Evolutionary conservation across 2,797 vertebrate species (phyloP).

Genomic region (Enteromius thamalakanensis): DNA sequence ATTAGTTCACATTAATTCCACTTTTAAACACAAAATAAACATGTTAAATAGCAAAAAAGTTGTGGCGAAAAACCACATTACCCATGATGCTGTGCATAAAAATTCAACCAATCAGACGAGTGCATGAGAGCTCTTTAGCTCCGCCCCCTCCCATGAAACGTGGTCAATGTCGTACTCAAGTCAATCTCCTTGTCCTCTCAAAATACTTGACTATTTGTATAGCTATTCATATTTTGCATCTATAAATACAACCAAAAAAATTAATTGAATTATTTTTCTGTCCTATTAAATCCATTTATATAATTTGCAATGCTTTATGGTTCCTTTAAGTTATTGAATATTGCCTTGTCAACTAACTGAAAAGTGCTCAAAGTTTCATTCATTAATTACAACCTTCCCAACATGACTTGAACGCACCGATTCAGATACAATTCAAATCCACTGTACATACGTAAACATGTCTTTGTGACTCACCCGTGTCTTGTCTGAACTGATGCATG

Average conservation of each 20-base stretch:
- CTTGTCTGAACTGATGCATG: conserved; percentile 97
- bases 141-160: too few relatives aligned
- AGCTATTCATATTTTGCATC: not conserved
- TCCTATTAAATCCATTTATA: too few relatives aligned
- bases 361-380: too few relatives aligned
- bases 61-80: not conserved
- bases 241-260: not conserved
- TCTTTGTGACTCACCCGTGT: conserved; percentile 85
- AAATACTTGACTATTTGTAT: too few relatives aligned
- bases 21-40: not conserved
- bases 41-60: not conserved
- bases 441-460: not conserved
- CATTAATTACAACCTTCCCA: too few relatives aligned
- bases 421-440: not conserved
- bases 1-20: not conserved
- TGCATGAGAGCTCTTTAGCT: not conserved
- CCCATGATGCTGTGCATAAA: not conserved
- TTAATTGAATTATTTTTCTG: not conserved
- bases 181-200: not conserved
- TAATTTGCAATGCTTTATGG: too few relatives aligned
- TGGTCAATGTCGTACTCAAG: too few relatives aligned
- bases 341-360: too few relatives aligned
- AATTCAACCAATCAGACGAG: not conserved
- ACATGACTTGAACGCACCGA: not conserved
- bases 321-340: not conserved